These are phyloP conservation scores for Eclectus roratus DNA, from an alignment of 2,113 vertebrate genomes.

Conservation along the genomic window DNA sequence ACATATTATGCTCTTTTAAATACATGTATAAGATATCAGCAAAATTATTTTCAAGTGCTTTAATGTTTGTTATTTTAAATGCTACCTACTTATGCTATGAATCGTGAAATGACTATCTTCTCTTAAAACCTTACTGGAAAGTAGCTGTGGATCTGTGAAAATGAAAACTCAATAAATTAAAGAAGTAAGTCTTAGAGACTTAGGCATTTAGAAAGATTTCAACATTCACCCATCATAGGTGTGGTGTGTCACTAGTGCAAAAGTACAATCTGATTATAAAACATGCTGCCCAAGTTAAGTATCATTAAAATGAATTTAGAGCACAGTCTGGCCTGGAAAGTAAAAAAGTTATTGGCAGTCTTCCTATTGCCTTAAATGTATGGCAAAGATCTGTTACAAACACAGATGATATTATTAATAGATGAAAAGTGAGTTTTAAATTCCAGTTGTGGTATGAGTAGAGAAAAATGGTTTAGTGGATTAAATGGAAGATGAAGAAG, in stretches of 20 bases:
- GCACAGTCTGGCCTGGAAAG: not conserved
- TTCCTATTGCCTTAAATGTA: not conserved
- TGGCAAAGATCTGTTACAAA: not conserved
- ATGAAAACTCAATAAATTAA: not conserved
- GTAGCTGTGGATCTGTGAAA: not conserved
- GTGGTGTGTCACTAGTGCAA: not conserved
- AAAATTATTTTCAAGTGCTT: not conserved
- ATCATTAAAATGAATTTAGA: not conserved
- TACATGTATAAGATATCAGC: not conserved
- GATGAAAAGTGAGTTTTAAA: not conserved
- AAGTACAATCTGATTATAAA: not conserved
- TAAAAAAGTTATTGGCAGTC: not conserved
- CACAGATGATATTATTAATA: not conserved
- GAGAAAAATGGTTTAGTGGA: not conserved
- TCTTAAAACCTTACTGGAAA: not conserved
- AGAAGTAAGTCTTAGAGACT: not conserved
- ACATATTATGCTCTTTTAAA: not conserved
- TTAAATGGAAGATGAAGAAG: not conserved
- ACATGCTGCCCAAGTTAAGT: not conserved
- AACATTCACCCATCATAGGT: not conserved
- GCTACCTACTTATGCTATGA: not conserved
- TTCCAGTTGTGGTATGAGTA: not conserved
- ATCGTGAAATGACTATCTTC: not conserved
- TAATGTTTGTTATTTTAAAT: not conserved
- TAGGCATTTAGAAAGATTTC: not conserved